Conservation (phyloP, 2,113 vertebrate genomes). For the Mobula birostris region DNA sequence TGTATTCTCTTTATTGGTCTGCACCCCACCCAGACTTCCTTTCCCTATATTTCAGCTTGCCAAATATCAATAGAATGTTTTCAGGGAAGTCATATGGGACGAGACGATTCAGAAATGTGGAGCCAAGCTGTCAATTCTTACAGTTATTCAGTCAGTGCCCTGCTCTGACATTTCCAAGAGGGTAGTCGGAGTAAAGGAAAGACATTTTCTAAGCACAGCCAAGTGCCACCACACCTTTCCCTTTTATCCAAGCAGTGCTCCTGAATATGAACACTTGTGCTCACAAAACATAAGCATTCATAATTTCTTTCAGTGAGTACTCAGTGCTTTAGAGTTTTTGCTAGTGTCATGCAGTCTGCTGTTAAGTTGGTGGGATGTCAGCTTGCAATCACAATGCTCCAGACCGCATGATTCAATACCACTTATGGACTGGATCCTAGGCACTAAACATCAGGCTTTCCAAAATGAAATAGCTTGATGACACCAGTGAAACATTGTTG, state of each 20-base stretch:
- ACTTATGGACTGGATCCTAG: neutral
- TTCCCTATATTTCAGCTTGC: neutral
- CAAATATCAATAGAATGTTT: conserved; percentile 2
- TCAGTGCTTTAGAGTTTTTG: no score
- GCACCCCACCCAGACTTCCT: neutral
- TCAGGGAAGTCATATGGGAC: neutral
- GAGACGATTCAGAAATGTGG: neutral
- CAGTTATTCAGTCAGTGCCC: neutral
- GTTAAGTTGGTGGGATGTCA: neutral
- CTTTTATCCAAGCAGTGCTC: neutral
- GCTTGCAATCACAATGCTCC: neutral
- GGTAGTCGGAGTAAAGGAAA: neutral
- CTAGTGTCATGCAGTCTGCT: neutral
- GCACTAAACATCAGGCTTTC: neutral
- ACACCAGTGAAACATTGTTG: neutral
- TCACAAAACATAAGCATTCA: neutral
- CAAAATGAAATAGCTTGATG: neutral
- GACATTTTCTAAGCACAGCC: neutral
- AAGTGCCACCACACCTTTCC: neutral
- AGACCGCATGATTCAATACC: neutral
- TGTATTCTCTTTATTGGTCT: neutral
- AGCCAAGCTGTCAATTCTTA: neutral
- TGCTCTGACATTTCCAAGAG: neutral
- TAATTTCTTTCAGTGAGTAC: neutral
- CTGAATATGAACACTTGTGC: neutral